These are phyloP conservation scores for Prosapia bicincta DNA, from an alignment of 2,888 invertebrate genomes.

Conservation along the genomic window DNA sequence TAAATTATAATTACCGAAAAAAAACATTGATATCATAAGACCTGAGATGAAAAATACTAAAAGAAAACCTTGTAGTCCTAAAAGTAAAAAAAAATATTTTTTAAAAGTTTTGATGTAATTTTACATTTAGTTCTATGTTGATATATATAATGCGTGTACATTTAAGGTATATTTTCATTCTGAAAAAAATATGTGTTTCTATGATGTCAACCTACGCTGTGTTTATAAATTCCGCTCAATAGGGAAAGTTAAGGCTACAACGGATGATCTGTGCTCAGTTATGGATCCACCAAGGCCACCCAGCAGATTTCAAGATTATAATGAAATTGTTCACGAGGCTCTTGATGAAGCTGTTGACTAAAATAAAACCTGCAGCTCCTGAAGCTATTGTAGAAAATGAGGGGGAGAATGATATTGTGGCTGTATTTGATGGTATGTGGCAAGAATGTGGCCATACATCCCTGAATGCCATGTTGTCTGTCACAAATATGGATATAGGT, in stretches of 20 bases:
- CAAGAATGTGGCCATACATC: not conserved
- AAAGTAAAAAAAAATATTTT: no score
- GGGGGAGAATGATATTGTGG: not conserved
- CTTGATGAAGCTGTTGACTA: not conserved
- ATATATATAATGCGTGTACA: not conserved
- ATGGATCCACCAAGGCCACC: slow-evolving; percentile 3
- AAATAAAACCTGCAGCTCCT: not conserved
- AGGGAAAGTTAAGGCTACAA: not conserved
- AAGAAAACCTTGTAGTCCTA: no score
- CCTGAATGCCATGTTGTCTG: not conserved
- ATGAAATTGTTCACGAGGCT: not conserved
- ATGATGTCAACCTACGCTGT: slow-evolving; percentile 6
- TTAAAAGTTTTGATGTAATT: no score
- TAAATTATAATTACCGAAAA: no score
- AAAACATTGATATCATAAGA: no score
- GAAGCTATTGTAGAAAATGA: slow-evolving; percentile 1
- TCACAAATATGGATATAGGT: not conserved
- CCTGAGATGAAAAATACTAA: no score
- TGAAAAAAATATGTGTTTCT: not conserved
- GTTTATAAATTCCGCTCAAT: not conserved
- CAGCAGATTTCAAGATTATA: slow-evolving; percentile 1
- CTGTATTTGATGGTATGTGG: slow-evolving; percentile 3
- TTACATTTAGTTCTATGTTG: no score
- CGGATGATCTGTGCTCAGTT: not conserved
- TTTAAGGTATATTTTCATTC: not conserved